Conservation (phyloP, 2,797 vertebrate species). For the Tinamus major region DNA sequence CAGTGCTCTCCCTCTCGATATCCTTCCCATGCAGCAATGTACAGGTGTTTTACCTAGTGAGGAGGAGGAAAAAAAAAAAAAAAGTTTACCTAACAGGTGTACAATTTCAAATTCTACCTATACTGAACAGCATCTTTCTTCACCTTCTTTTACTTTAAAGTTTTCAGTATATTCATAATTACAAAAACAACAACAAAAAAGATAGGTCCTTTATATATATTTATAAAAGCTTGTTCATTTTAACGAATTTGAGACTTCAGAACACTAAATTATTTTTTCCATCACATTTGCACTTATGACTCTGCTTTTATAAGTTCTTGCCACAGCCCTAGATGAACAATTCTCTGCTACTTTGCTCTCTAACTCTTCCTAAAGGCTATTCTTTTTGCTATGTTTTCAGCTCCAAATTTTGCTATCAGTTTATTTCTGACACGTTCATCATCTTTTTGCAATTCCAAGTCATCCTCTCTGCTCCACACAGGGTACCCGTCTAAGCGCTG, state of each 20-base stretch:
- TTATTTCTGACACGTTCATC: slow-evolving; percentile 57
- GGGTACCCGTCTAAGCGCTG: slow-evolving; percentile 77
- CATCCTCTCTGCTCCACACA: slow-evolving; percentile 81
- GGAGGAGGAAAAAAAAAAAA: no score
- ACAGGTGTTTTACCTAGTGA: background rate
- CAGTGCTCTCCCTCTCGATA: background rate
- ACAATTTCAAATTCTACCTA: background rate
- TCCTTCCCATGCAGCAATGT: background rate
- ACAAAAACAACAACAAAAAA: background rate
- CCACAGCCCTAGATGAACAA: background rate
- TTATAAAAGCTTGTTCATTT: background rate
- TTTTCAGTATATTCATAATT: background rate
- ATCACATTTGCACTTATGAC: background rate
- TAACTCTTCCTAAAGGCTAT: slow-evolving; percentile 79
- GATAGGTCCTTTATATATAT: background rate
- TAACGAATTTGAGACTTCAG: background rate
- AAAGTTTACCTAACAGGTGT: background rate
- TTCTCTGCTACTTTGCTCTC: background rate
- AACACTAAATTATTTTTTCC: background rate
- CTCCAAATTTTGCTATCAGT: slow-evolving; percentile 79
- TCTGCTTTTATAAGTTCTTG: background rate
- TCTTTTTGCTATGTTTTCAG: slow-evolving; percentile 79
- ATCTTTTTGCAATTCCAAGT: slow-evolving; percentile 77
- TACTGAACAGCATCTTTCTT: background rate
- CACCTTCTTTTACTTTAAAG: background rate